Evolutionary conservation across 2,113 vertebrate species (phyloP).

Genomic region (Phalacrocorax pelagicus): DNA sequence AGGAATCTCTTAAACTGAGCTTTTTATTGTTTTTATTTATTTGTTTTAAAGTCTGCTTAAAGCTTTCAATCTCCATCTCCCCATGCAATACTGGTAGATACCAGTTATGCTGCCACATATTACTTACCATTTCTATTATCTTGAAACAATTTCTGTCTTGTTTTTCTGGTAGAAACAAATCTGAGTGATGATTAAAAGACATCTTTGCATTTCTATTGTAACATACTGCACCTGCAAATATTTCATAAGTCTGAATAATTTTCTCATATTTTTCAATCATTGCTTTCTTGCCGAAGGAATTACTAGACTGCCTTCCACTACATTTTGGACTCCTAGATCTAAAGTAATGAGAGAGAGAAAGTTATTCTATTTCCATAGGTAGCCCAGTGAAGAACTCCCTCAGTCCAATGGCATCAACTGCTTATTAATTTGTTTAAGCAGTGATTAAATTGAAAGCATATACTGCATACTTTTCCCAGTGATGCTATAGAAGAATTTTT

Average conservation of each 20-base stretch:
- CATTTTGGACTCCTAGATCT: background rate
- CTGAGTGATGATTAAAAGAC: background rate
- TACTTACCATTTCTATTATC: background rate
- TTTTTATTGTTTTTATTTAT: background rate
- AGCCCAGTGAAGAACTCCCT: background rate
- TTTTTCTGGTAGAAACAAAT: background rate
- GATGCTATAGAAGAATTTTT: background rate
- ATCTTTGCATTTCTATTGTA: background rate
- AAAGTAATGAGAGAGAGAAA: background rate
- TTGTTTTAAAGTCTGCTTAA: background rate
- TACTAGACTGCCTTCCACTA: background rate
- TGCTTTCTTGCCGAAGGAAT: background rate
- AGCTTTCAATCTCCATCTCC: background rate
- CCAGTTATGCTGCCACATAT: background rate
- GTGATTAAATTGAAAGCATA: background rate
- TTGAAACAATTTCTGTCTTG: background rate
- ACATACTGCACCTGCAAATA: background rate
- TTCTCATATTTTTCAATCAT: background rate
- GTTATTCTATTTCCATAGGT: background rate
- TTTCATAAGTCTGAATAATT: background rate
- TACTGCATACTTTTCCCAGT: background rate
- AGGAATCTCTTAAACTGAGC: background rate
- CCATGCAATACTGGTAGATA: background rate
- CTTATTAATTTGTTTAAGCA: background rate
- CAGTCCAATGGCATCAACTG: background rate